Base-by-base conservation (phyloP, 2,797 vertebrate genomes). In the Spea hammondii region DNA sequence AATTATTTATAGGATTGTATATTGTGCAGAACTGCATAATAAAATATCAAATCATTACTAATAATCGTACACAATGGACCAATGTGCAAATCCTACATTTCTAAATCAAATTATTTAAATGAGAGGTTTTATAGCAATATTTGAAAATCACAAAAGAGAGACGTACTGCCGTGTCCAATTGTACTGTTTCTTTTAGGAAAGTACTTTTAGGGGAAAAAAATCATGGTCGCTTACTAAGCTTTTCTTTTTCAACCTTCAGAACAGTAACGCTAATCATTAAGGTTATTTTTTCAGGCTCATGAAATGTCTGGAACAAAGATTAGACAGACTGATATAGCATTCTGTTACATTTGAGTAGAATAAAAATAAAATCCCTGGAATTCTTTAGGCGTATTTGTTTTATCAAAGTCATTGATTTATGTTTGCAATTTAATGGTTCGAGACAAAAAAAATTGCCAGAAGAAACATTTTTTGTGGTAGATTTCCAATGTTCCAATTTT, bases 1-100 rank as follows among this genome's bases (percentile, higher is more conserved):
- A 47, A 72, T 72, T 72, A 60, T 72, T 72, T 13, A 72, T 72
- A 60, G 6, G 6, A 10, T 14, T 72, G 55, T 60, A 72, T 72
- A 48, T 60, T 72, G 70, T 72, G 17, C 46, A 48, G 70, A 70
- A 70, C 9, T 55, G 70, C 5, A 32, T 32, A 71, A 57, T 71
- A 71, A 53, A 54, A 71, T 71, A 55, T 57, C 53, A 53, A 71
- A 17, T 48, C 45, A 72, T 32, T 60, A 13, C 45, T 72, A 55
- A 60, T 60, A 17, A 54, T 57, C 14, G 32, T n/a, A 57, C 54
- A 45, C 44, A 5, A 14, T 14, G 8, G 44, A 10, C 17, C 70
- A 59, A 59, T 47, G 17, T 57, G 59, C 48, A 12, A 72, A 45
- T 10, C 1, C 70, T 72, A 44, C 70, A 57, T 48, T 45, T 70